Percentiles rank a stretch among this genome's conserved stretches.
These are phyloP conservation scores for Drosophila grimshawi DNA, from an alignment of 1,140 invertebrate species.

Conservation along the genomic window DNA sequence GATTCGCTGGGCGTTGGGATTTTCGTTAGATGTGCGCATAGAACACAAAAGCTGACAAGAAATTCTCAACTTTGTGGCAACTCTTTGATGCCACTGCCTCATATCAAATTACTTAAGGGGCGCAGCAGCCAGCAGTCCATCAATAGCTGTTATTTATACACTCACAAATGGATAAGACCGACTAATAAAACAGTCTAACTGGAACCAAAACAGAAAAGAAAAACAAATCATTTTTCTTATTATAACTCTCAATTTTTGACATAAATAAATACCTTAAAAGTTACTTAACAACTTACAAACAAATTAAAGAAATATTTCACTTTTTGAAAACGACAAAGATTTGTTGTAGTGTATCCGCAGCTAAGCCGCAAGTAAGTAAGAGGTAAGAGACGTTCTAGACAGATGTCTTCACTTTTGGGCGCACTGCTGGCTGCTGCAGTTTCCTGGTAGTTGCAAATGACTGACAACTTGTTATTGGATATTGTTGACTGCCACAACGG, in stretches of 20 bases:
- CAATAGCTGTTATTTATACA: neutral
- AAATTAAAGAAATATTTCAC: too few species aligned
- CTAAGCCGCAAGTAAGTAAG: neutral
- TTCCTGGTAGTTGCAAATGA: constrained; percentile 44
- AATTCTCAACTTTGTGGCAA: constrained; percentile 32
- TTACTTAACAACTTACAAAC: too few species aligned
- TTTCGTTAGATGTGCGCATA: constrained; percentile 36
- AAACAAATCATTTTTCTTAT: too few species aligned
- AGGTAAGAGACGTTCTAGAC: neutral
- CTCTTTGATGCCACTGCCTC: constrained; percentile 61
- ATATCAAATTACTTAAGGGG: constrained; percentile 63
- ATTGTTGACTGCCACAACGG: constrained; percentile 44
- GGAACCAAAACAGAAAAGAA: too few species aligned
- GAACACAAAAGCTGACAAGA: constrained; percentile 6
- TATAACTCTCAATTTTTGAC: too few species aligned
- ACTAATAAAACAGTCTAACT: too few species aligned
- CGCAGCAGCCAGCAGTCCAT: constrained; percentile 20
- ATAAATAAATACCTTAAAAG: too few species aligned
- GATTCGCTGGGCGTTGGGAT: constrained; percentile 61
- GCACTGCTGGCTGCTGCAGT: constrained; percentile 18
- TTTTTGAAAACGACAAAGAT: too few species aligned
- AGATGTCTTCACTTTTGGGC: constrained; percentile 8
- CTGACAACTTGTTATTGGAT: constrained; percentile 52
- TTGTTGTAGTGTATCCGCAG: neutral
- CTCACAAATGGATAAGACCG: too few species aligned